phyloP scores from a whole-genome alignment of 2,113 vertebrate species.

The Jaculus jaculus region DNA sequence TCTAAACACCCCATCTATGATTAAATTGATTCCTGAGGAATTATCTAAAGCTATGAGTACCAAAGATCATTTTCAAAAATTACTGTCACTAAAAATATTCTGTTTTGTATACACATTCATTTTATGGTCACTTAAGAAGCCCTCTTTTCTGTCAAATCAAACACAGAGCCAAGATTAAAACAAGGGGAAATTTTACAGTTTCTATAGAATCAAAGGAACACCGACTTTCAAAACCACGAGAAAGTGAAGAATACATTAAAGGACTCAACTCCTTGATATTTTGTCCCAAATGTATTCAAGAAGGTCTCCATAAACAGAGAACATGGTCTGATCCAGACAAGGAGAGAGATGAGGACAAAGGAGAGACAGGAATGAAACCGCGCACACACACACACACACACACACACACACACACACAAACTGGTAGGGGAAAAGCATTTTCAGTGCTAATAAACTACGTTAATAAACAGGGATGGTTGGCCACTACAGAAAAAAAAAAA shows the following conservation, averaged over 20 bases:
- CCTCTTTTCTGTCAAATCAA: constrained; percentile 30
- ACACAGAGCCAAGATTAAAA: constrained; percentile 43
- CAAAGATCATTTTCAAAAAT: constrained; percentile 68
- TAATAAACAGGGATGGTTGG: not conserved
- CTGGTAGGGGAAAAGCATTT: not conserved
- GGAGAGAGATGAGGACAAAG: not conserved
- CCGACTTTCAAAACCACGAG: not conserved
- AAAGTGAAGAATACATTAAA: not conserved
- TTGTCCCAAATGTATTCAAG: not conserved
- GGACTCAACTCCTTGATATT: not conserved
- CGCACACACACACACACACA: not conserved
- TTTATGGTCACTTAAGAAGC: constrained; percentile 39
- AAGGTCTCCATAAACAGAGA: not conserved
- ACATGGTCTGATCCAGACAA: not conserved
- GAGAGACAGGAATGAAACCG: not conserved
- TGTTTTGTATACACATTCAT: not conserved
- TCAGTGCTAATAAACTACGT: not conserved
- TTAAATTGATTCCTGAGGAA: constrained; percentile 58
- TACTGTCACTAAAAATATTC: constrained; percentile 37
- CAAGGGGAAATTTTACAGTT: not conserved
- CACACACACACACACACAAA: no score
- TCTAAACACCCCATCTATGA: constrained; percentile 46
- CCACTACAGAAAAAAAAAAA: not conserved
- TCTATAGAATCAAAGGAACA: not conserved
- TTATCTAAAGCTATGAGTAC: not conserved